These are phyloP conservation scores for Pygoscelis antarcticus DNA, from an alignment of 2,113 vertebrate genomes.

Conservation along the genomic window DNA sequence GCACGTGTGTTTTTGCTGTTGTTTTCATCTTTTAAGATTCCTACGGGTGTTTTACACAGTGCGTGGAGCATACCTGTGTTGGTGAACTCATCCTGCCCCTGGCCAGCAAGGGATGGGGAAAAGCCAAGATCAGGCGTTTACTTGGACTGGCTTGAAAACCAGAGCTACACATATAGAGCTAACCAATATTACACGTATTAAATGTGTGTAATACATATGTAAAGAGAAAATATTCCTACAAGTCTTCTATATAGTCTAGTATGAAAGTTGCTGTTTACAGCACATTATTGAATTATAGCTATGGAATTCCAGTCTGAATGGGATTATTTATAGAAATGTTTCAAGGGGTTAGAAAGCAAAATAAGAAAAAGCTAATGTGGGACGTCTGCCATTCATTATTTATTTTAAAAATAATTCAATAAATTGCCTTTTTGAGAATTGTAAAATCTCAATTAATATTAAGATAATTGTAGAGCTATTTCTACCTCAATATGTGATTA, in stretches of 20 bases:
- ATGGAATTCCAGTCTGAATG: not conserved
- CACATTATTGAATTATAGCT: constrained; percentile 8
- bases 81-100: not conserved
- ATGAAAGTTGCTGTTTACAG: constrained; percentile 17
- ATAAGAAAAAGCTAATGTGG: not conserved
- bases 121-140: not conserved
- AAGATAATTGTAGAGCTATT: not conserved
- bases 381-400: not conserved
- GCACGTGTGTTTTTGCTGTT: rapidly evolving
- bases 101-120: not conserved
- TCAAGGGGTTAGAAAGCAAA: not conserved
- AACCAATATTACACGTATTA: not conserved
- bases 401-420: not conserved
- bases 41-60: not conserved
- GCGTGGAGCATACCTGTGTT: not conserved
- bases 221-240: not conserved
- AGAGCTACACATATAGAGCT: not conserved
- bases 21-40: not conserved
- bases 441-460: not conserved
- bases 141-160: not conserved
- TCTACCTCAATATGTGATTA: not conserved
- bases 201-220: not conserved
- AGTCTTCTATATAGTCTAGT: not conserved
- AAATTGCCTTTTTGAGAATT: not conserved
- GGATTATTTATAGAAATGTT: constrained; percentile 7